Evolutionary conservation across 2,113 vertebrate genomes (phyloP), one percentile per base, ranked within the genome.

Genomic region (Pavo muticus): DNA sequence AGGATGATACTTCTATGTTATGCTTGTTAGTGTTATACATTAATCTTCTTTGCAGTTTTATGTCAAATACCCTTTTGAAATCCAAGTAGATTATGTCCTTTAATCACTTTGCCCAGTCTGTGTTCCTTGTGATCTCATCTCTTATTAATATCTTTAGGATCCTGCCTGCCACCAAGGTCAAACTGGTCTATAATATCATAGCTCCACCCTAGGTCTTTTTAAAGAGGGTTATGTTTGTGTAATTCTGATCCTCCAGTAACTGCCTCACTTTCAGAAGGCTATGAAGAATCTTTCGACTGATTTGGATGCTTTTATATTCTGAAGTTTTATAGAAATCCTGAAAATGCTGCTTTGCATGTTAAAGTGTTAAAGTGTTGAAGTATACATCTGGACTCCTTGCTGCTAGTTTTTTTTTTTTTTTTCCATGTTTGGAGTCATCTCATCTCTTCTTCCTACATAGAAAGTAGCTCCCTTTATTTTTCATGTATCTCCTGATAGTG

Each of bases 121-220:
- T 91, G 88, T 81, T 95, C 82, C 94, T 95, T 95, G 90, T 96
- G 91, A 96, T 91, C 73, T 97, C 95, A 96, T 96, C 56, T 94
- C 93, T 94, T 96, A 96, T 95, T 95, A 97, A 94, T 95, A 95
- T 91, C 91, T 90, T 95, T 72, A 78, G 93, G 78, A 83, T 94
- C 88, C 84, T 90, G 79, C 52, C 69, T 95, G 91, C 52, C 80
- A 88, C 76, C 92, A 93, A 94, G 94, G 91, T 95, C 94, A 95
- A 86, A 91, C 61, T 81, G 35, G 64, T 95, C 90, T 95, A 90
- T 84, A 87, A 90, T 95, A 95, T 95, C 85, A 52, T 81, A 78
- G 61, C 91, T 93, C 85, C 65, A 75, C 91, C 82, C 83, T 9
- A 0, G 57, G 52, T 44, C 47, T 84, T 91, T 92, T 88, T 75